Conservation (phyloP, 2,797 vertebrate genomes). For the Cirrhinus mrigala region DNA sequence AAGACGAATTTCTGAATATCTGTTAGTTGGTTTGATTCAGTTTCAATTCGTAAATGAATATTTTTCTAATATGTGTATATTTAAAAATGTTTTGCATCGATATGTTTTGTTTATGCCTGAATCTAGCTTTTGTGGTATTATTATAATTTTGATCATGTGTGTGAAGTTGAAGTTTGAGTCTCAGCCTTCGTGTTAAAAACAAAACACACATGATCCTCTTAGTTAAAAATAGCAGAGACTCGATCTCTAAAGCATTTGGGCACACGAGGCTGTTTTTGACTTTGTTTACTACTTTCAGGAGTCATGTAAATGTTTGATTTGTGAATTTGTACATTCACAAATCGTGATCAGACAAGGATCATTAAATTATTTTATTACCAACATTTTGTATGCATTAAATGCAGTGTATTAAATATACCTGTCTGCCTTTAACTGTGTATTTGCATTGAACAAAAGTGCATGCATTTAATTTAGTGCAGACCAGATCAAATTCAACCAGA, state of each 20-base stretch:
- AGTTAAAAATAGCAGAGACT: slow-evolving; percentile 40
- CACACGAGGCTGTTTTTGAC: slow-evolving; percentile 19
- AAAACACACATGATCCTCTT: slow-evolving; percentile 35
- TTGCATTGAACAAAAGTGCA: not conserved
- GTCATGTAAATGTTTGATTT: not conserved
- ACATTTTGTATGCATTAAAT: not conserved
- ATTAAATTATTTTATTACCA: not conserved
- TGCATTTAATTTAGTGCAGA: not conserved
- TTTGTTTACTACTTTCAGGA: slow-evolving; percentile 9
- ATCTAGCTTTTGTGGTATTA: not conserved
- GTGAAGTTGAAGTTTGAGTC: not conserved
- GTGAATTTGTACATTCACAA: not conserved
- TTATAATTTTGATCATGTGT: not conserved
- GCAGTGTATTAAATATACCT: not conserved
- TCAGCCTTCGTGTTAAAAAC: slow-evolving; percentile 18
- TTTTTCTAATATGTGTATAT: not conserved
- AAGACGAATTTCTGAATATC: not conserved
- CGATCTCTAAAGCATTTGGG: slow-evolving; percentile 25
- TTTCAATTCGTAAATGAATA: not conserved
- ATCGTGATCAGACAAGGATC: not conserved
- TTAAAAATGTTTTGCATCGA: not conserved
- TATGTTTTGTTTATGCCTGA: not conserved
- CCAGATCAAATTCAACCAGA: not conserved
- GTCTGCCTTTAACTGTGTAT: not conserved
- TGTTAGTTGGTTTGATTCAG: not conserved